Evolutionary conservation across 2,888 invertebrate genomes (phyloP).

Genomic region (Agrypnus murinus): DNA sequence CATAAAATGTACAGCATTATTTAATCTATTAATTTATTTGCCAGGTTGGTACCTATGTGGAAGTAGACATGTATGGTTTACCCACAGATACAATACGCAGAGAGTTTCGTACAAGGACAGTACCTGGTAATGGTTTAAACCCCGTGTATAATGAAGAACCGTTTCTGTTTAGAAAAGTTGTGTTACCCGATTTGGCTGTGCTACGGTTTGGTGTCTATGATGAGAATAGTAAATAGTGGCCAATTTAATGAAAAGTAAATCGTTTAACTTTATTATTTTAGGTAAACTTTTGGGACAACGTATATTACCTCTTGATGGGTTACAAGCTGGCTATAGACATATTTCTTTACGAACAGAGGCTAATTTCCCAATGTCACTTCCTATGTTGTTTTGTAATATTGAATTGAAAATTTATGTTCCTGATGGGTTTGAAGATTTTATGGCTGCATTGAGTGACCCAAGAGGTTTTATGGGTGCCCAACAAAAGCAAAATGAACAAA

Average conservation of each 20-base stretch:
- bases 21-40: too few species aligned
- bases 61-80: slow-evolving; percentile 97
- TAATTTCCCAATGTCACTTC: slow-evolving; percentile 98
- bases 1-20: too few species aligned
- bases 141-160: slow-evolving; percentile 99
- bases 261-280: slow-evolving; percentile 23
- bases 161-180: slow-evolving; percentile 98
- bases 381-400: slow-evolving; percentile 99
- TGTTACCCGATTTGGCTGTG: slow-evolving; percentile 97
- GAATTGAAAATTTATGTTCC: slow-evolving; percentile 99
- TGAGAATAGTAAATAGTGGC: slow-evolving; percentile 83
- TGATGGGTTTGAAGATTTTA: slow-evolving; percentile 98
- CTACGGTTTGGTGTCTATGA: slow-evolving; percentile 98
- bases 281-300: slow-evolving; percentile 94
- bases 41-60: slow-evolving; percentile 94
- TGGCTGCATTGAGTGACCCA: slow-evolving; percentile 98
- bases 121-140: slow-evolving; percentile 98
- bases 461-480: slow-evolving; percentile 92
- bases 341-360: slow-evolving; percentile 98
- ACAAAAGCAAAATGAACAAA: slow-evolving; percentile 90
- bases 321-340: slow-evolving; percentile 98
- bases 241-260: background rate
- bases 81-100: slow-evolving; percentile 99
- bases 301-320: slow-evolving; percentile 96
- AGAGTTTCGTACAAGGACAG: slow-evolving; percentile 97